Conservation (phyloP, 1,140 invertebrate genomes). For the Oryzaephilus surinamensis region DNA sequence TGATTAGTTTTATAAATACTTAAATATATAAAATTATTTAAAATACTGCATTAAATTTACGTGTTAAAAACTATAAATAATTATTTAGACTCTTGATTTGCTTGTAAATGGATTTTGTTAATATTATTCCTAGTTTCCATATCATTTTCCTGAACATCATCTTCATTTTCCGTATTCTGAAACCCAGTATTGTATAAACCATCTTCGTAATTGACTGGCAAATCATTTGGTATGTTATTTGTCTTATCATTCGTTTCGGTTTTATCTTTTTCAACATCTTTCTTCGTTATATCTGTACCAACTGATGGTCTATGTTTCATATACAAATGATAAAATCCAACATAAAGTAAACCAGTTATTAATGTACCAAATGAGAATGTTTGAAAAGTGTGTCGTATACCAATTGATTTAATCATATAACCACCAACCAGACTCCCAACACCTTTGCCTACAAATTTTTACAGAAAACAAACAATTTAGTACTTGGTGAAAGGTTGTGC, state of each 20-base stretch:
- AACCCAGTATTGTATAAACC: constrained; percentile 27
- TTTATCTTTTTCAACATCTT: constrained; percentile 13
- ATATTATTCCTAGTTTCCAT: no score
- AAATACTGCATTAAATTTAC: no score
- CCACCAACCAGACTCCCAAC: constrained; percentile 67
- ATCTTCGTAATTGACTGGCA: constrained; percentile 24
- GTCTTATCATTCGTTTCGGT: not conserved
- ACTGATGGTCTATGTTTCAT: constrained; percentile 39
- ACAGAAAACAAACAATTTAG: not conserved
- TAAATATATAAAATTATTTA: no score
- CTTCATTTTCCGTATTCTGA: constrained; percentile 26
- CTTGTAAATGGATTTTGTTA: no score
- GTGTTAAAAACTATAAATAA: no score
- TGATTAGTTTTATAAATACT: no score
- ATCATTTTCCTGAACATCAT: constrained; percentile 16
- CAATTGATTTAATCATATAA: constrained; percentile 61
- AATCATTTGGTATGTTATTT: constrained; percentile 2
- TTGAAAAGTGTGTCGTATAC: constrained; percentile 61
- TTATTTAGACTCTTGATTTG: no score
- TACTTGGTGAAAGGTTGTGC: not conserved
- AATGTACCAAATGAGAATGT: constrained; percentile 54
- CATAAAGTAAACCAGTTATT: constrained; percentile 56
- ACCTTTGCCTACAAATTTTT: constrained; percentile 50
- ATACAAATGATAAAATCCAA: constrained; percentile 55
- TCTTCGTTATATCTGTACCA: constrained; percentile 22